Evolutionary conservation across 2,113 vertebrate species (phyloP), one percentile per base, ranked within the genome.

Genomic region (Pholis gunnellus): DNA sequence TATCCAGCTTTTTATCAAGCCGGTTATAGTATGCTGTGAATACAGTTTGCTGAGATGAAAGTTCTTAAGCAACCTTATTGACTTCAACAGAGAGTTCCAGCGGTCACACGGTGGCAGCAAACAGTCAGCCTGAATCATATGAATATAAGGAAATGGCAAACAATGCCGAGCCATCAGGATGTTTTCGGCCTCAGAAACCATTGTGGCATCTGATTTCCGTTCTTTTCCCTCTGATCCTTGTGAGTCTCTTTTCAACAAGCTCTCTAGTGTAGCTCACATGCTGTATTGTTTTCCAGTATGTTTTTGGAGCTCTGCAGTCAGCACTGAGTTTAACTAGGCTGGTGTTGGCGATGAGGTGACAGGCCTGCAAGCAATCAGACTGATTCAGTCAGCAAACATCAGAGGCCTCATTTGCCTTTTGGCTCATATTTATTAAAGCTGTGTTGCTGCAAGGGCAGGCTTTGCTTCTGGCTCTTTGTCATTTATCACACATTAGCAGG

Each of bases 41-140:
- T 6, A 70, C 25, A 46, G 75, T 25, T 38, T 65, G n/a, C 71
- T 27, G 46, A 74, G 63, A 18, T 4, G 20, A 67, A 14, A 44
- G 34, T 17, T 48, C 5, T 18, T 29, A 6, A 50, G 69, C 63
- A 22, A 14, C 42, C 29, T 72, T n/a, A 34, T 3, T 79, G 52
- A 63, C 46, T n/a, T 72, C 14, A 85, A 84, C 70, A 85, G 34
- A 29, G 74, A 56, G 44, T 67, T 57, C 29, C 22, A n/a, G 57
- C 61, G 40, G 72, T 88, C 91, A 91, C 92, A 82, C 67, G 89
- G 86, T 81, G 90, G 89, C 91, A 91, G 87, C 86, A 89, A 54
- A 87, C 65, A 50, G 56, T 57, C 76, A 52, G 42, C 46, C 59
- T 44, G 15, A 36, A 4, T 20, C 40, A 22, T 10, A 29, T 54